phyloP scores from a whole-genome alignment of 2,888 invertebrate genomes.

The Gisinianus flammeolus region DNA sequence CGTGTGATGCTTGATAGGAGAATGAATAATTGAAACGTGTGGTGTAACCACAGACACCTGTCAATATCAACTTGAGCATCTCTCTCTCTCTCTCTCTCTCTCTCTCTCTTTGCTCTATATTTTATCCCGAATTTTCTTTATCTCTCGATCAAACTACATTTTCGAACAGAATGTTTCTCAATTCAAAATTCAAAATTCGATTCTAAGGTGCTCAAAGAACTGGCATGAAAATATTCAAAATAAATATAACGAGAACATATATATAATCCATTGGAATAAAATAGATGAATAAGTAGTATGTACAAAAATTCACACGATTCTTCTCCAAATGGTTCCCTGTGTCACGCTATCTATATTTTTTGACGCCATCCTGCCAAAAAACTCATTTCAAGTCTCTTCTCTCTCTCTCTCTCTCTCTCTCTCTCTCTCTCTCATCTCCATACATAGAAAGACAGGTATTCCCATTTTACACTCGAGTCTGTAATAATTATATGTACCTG shows the following conservation, averaged over 20 bases:
- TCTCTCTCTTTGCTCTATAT: background rate
- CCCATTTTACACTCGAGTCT: too few species aligned
- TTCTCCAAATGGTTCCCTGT: too few species aligned
- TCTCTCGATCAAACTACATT: too few species aligned
- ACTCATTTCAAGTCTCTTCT: background rate
- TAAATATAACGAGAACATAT: background rate
- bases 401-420: background rate
- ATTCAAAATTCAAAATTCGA: too few species aligned
- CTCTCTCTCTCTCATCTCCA: too few species aligned
- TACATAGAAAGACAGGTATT: too few species aligned
- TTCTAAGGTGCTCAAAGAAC: too few species aligned
- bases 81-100: background rate
- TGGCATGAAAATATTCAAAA: background rate
- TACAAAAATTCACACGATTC: background rate
- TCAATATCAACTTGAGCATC: conserved; percentile 24
- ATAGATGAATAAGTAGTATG: conserved; percentile 2
- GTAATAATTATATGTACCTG: too few species aligned
- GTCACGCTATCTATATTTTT: conserved; percentile 1
- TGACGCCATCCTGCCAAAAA: background rate
- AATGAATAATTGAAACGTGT: conserved; percentile 35
- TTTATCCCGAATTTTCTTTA: background rate
- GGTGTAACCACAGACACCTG: conserved; percentile 41
- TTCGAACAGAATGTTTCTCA: too few species aligned
- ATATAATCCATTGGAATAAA: background rate
- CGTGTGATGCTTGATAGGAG: conserved; percentile 25